phyloP scores from a whole-genome alignment of 2,888 invertebrate species.

The Spialia ferax region DNA sequence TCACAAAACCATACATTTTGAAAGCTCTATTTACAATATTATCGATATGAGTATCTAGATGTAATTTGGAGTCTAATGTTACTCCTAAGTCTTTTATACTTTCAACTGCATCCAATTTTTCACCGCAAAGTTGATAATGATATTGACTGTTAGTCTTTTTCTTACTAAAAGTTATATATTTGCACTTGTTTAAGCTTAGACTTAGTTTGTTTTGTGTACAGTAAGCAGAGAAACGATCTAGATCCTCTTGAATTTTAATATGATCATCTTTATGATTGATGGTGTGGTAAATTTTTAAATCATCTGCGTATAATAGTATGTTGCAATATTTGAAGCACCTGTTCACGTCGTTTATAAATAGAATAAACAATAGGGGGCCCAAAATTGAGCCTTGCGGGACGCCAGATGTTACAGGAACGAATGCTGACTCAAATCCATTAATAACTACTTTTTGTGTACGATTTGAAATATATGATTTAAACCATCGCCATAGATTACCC shows the following conservation, averaged over 20 bases:
- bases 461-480: not conserved
- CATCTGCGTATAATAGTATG: not conserved
- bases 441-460: not conserved
- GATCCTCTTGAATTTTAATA: not conserved
- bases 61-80: not conserved
- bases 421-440: not conserved
- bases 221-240: not conserved
- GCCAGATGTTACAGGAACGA: not conserved
- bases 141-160: not conserved
- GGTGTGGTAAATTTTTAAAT: not conserved
- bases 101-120: not conserved
- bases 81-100: not conserved
- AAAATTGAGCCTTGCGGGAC: not conserved
- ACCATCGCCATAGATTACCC: not conserved
- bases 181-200: not conserved
- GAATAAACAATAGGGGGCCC: not conserved
- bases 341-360: not conserved
- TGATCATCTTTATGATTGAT: not conserved
- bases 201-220: not conserved
- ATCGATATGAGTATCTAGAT: not conserved
- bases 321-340: not conserved
- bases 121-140: not conserved
- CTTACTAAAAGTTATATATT: not conserved
- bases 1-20: not conserved
- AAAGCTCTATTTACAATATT: not conserved